Evolutionary conservation across 2,888 invertebrate genomes (phyloP), one percentile per base, ranked within the genome.

Genomic region (Orthosia incerta): DNA sequence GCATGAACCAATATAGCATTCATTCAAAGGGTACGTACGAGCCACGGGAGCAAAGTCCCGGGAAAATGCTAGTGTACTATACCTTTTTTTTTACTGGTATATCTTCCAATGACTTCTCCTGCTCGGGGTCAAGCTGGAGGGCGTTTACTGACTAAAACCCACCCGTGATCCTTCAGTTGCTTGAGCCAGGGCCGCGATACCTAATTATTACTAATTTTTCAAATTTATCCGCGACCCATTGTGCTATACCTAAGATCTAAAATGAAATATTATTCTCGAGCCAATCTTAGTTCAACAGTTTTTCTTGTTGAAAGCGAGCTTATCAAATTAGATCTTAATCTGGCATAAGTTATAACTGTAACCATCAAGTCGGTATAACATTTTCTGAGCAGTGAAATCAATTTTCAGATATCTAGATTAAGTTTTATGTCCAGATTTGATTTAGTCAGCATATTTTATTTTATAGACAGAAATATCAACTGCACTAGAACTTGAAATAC

Each of bases 331-430:
- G 64, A 82, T 78, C 51, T 12, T 55, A 61, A 82, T 78, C 73
- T 80, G n/a, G 56, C 72, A 71, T 23, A 55, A 82, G 50, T 82
- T 68, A 53, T 57, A 80, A 82, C 67, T 82, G 55, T 18, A 46
- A 53, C 67, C 23, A 56, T 65, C 31, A 64, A 62, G 16, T 55
- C 16, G 16, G 16, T n/a, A n/a, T 45, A 50, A 53, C 15, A 80
- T 64, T 57, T 76, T 69, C 62, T 31, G 11, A 71, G 62, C 48
- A 51, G 9, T 46, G 39, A n/a, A 23, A 67, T 64, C 39, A 46
- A 63, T 70, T 67, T 62, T 39, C n/a, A 39, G 31, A 23, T 18
- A 39, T 75, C 23, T 45, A 60, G 15, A 26, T 39, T 55, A 7
- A 20, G 7, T 31, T 20, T 20, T 18, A 26, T 7, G 50, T 26